Evolutionary conservation across 2,888 invertebrate genomes (phyloP), one percentile per base, ranked within the genome.

Genomic region (Leucophenga montana): DNA sequence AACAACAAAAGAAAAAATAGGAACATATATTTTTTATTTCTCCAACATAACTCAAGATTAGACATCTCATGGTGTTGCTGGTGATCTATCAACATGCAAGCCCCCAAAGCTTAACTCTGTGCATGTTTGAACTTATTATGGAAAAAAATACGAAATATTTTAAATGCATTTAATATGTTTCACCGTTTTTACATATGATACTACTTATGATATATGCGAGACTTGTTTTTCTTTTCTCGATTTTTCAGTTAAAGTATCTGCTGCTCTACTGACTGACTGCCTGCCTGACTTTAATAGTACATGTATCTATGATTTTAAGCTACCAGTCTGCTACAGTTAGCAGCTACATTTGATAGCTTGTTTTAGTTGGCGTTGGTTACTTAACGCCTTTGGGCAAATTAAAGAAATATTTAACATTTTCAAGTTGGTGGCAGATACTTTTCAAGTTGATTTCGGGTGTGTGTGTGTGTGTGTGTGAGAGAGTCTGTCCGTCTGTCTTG

Each of bases 121-220:
- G 50, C 50, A 50, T 50, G 50, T 16, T 50, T 50, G 6, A 2
- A 18, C 50, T 50, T 50, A 50, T 50, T 50, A n/a, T 11, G 13
- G 8, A 16, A 50, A 50, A 57, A 9, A n/a, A n/a, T 18, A 18
- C 20, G 18, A 54, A 54, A 3, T 8, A 8, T 22, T 11, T 54
- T 54, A 54, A 54, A 54, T 20, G 61, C 61, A 61, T 39, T 61
- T 61, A 39, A 61, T 39, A 61, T 61, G 44, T 61, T 61, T 33
- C 44, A 44, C 27, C 14, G 61, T 39, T 39, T n/a, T 61, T 20
- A 61, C 61, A 61, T 61, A 39, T 1, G 16, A 16, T 61, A 16
- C 16, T 39, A 31, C n/a, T 33, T n/a, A 9, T 61, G 16, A 18
- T 61, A 16, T 16, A n/a, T 33, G 44, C 13, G 9, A 61, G 39